Evolutionary conservation across 2,113 vertebrate species (phyloP).

Genomic region (Daboia siamensis): DNA sequence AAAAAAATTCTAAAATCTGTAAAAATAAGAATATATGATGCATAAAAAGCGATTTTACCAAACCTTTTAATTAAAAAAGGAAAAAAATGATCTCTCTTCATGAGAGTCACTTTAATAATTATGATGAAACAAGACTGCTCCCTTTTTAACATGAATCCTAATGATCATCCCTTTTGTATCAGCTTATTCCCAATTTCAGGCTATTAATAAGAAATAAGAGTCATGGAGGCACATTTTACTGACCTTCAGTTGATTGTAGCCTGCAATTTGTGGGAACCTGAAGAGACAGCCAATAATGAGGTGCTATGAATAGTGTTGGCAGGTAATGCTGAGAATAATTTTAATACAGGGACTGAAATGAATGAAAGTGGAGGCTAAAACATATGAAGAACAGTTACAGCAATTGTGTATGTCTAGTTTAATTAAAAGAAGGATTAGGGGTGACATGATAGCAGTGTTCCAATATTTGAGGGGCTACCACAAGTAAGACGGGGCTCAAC

Average conservation of each 20-base stretch:
- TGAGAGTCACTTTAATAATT: neutral
- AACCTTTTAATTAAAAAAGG: neutral
- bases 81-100: neutral
- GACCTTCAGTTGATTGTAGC: neutral
- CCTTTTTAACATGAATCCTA: neutral
- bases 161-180: neutral
- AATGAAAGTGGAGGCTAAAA: neutral
- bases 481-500: neutral
- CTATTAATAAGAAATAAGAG: neutral
- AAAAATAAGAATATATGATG: neutral
- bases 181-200: neutral
- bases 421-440: neutral
- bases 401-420: neutral
- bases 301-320: neutral
- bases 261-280: neutral
- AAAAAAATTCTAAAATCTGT: neutral
- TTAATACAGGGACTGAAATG: neutral
- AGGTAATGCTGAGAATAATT: neutral
- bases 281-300: neutral
- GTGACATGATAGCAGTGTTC: neutral
- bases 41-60: neutral
- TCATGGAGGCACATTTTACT: neutral
- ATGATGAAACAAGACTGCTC: neutral
- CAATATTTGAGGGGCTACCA: neutral
- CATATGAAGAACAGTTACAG: neutral